A percentile compares a stretch with the other conserved stretches of the same genome.
Evolutionary conservation across 2,888 invertebrate genomes (phyloP).

Genomic region (Plagiodera versicolora): DNA sequence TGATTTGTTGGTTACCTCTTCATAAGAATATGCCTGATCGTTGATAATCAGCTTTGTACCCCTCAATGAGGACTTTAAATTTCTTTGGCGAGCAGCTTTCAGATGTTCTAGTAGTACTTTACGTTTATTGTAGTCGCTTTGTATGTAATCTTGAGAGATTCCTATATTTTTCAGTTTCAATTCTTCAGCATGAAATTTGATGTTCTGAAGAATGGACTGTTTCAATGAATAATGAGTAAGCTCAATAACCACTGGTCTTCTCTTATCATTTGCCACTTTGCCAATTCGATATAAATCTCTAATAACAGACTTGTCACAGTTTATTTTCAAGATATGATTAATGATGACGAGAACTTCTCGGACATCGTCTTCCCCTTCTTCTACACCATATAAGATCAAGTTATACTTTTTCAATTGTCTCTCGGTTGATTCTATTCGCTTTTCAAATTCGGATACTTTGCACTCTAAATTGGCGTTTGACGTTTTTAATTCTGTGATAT

Average conservation of each 20-base stretch:
- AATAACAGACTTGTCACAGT: background rate
- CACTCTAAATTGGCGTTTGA: background rate
- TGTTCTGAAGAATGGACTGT: constrained; percentile 7
- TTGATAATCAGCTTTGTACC: background rate
- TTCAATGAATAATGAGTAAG: constrained; percentile 3
- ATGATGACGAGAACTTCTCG: background rate
- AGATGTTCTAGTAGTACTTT: constrained; percentile 1
- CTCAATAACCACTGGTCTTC: constrained; percentile 1
- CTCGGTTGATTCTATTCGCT: background rate
- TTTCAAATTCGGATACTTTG: background rate
- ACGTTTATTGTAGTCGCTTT: constrained; percentile 1
- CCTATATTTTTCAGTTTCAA: constrained; percentile 4
- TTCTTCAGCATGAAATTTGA: too few species aligned
- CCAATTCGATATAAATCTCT: too few species aligned
- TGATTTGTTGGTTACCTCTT: background rate
- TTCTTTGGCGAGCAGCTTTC: background rate
- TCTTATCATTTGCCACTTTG: background rate
- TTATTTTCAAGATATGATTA: background rate
- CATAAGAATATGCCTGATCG: background rate
- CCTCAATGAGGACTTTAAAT: background rate
- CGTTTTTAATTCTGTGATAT: background rate
- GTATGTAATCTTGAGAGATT: constrained; percentile 7
- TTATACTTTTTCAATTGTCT: constrained; percentile 4
- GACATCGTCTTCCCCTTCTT: background rate
- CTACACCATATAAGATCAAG: background rate